phyloP scores from a whole-genome alignment of 2,113 vertebrate species.

The Crotalus helleri region DNA sequence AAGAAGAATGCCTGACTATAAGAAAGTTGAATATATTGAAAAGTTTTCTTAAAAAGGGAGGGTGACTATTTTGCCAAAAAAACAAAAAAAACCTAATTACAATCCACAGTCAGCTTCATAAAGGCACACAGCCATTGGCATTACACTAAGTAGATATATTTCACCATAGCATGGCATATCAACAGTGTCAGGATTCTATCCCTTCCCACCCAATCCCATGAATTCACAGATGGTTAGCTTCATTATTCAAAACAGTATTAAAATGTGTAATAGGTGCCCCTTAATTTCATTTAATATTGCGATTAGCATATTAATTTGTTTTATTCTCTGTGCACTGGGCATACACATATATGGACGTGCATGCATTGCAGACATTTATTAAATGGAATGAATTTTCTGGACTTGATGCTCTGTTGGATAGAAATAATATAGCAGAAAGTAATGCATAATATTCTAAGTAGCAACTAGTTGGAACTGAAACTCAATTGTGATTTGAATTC shows the following conservation, averaged over 20 bases:
- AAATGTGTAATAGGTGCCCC: not conserved
- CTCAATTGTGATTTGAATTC: not conserved
- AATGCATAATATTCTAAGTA: not conserved
- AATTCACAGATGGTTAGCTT: constrained; percentile 8
- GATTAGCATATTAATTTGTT: not conserved
- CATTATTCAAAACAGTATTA: not conserved
- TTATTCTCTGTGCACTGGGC: not conserved
- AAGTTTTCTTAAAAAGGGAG: not conserved
- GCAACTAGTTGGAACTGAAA: not conserved
- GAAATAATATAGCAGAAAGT: not conserved
- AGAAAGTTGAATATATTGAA: not conserved
- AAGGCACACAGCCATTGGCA: not conserved
- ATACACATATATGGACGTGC: not conserved
- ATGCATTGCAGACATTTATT: not conserved
- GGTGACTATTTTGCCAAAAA: not conserved
- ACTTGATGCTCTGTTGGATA: not conserved
- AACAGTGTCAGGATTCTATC: not conserved
- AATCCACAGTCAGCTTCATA: not conserved
- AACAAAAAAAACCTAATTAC: not conserved
- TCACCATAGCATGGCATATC: not conserved
- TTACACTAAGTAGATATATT: not conserved
- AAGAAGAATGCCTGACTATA: no score
- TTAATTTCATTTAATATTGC: not conserved
- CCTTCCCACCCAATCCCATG: not conserved
- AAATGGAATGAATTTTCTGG: not conserved